phyloP scores from a whole-genome alignment of 2,113 vertebrate genomes.

The Chinchilla lanigera region DNA sequence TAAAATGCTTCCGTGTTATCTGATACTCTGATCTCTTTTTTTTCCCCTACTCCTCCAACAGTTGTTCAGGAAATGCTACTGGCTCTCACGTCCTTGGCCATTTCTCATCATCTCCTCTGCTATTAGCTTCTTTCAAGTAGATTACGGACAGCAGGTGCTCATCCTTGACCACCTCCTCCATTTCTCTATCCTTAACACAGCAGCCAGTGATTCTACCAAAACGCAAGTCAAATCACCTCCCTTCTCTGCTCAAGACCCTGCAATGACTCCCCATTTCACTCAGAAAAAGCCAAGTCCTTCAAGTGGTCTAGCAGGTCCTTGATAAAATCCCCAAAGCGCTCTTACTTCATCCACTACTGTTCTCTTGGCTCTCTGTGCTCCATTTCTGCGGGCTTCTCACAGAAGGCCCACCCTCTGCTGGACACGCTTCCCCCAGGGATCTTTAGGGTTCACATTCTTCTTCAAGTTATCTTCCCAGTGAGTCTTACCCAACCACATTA shows the following conservation, averaged over 20 bases:
- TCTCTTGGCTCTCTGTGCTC: background rate
- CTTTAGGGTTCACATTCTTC: background rate
- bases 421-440: background rate
- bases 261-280: background rate
- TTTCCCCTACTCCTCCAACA: background rate
- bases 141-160: background rate
- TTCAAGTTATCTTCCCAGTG: background rate
- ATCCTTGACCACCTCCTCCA: background rate
- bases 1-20: conserved; percentile 15
- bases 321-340: background rate
- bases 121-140: background rate
- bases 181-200: background rate
- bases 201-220: conserved; percentile 2
- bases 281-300: background rate
- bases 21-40: background rate
- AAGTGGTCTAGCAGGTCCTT: background rate
- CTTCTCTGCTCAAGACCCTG: background rate
- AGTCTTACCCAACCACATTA: background rate
- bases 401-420: background rate
- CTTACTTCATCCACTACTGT: background rate
- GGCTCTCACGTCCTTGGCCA: background rate
- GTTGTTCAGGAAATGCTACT: background rate
- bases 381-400: background rate
- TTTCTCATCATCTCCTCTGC: conserved; percentile 2
- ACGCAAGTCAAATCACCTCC: background rate